A percentile compares a stretch with the other conserved stretches of the same genome.
These are phyloP conservation scores for Platyrinchus mystaceus DNA, from an alignment of 2,797 vertebrate genomes.

Conservation along the genomic window DNA sequence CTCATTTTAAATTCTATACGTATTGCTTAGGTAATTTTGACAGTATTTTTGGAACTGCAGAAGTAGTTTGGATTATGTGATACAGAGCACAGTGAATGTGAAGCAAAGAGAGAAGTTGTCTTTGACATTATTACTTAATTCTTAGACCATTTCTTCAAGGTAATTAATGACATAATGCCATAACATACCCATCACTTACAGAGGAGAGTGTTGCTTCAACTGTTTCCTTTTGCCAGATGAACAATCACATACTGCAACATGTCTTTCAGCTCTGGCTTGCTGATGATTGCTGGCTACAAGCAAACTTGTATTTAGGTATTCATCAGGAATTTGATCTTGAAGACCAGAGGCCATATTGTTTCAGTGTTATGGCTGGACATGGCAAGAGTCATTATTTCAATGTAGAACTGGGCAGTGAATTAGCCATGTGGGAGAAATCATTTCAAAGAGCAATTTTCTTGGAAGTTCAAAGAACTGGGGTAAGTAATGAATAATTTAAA, in stretches of 20 bases:
- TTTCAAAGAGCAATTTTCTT: constrained; percentile 92
- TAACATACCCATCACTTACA: not conserved
- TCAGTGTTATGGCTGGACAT: constrained; percentile 87
- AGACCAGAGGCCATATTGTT: constrained; percentile 86
- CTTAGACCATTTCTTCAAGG: not conserved
- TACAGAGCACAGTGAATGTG: not conserved
- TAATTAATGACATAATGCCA: not conserved
- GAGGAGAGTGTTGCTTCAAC: not conserved
- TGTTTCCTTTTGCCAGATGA: constrained; percentile 19
- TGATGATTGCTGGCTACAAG: constrained; percentile 91
- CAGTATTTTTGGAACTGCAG: not conserved
- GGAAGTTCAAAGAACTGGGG: constrained; percentile 90
- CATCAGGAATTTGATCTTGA: constrained; percentile 84
- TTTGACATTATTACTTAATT: not conserved
- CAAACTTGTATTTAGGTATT: constrained; percentile 84
- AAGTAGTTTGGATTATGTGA: not conserved
- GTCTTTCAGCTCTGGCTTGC: constrained; percentile 87
- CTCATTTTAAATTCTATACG: not conserved
- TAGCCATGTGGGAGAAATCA: constrained; percentile 89
- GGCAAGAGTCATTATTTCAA: constrained; percentile 88
- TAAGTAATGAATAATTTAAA: constrained; percentile 72
- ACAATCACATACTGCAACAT: constrained; percentile 57
- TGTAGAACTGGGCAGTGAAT: constrained; percentile 86
- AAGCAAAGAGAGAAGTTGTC: not conserved
- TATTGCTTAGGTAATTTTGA: not conserved